phyloP scores from a whole-genome alignment of 2,797 vertebrate genomes.

The Vultur gryphus region DNA sequence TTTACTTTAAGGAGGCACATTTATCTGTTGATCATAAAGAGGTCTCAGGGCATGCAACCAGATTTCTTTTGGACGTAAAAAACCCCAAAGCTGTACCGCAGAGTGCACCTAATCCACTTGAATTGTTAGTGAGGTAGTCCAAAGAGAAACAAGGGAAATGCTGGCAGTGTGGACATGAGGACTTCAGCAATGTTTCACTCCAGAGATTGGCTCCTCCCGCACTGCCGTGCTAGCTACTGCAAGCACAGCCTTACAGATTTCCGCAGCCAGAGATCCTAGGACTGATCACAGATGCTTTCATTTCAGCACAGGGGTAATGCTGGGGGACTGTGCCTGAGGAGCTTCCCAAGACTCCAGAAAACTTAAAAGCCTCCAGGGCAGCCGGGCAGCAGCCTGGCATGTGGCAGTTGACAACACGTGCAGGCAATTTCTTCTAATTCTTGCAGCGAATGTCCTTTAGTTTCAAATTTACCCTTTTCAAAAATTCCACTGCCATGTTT shows the following conservation, averaged over 20 bases:
- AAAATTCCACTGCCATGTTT: not conserved
- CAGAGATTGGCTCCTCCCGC: not conserved
- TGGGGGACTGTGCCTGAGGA: not conserved
- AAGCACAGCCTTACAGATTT: not conserved
- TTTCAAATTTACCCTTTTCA: not conserved
- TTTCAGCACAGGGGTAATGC: not conserved
- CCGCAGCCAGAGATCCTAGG: not conserved
- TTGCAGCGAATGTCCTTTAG: not conserved
- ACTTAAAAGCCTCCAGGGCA: not conserved
- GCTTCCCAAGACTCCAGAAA: not conserved
- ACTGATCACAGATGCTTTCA: not conserved
- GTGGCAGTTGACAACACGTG: accelerated
- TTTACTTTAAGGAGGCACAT: not conserved
- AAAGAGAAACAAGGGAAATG: not conserved
- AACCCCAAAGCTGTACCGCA: not conserved
- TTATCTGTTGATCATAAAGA: not conserved
- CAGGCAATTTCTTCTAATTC: not conserved
- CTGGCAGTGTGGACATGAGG: not conserved
- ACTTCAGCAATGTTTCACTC: not conserved
- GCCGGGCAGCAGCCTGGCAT: not conserved
- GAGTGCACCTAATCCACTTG: not conserved
- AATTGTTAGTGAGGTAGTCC: not conserved
- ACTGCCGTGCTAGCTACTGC: too few relatives aligned
- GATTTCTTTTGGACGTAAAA: not conserved
- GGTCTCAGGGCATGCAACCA: not conserved